A percentile compares a stretch with the other conserved stretches of the same genome.
Conservation (phyloP, 2,888 invertebrate species). For the Troides helena region DNA sequence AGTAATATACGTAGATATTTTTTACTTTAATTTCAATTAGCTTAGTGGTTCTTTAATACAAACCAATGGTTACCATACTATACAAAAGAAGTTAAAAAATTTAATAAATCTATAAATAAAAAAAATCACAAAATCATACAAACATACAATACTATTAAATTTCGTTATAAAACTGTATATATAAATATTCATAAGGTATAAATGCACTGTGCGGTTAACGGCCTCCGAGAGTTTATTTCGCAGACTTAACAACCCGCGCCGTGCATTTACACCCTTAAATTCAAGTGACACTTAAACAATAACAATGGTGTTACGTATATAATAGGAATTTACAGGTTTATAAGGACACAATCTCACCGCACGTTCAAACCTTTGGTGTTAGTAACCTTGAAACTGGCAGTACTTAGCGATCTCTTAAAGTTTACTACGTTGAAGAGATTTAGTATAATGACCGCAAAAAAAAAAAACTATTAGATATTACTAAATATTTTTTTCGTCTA, state of each 20-base stretch:
- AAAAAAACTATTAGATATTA: slow-evolving; percentile 38
- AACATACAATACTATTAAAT: slow-evolving; percentile 21
- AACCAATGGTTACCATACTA: slow-evolving; percentile 14
- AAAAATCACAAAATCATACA: slow-evolving; percentile 24
- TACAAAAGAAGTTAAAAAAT: slow-evolving; percentile 10
- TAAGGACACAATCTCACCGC: slow-evolving; percentile 51
- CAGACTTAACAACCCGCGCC: neutral
- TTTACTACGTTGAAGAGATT: slow-evolving; percentile 39
- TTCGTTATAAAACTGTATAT: slow-evolving; percentile 7
- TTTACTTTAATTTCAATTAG: neutral
- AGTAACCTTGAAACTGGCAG: slow-evolving; percentile 74
- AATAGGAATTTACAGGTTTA: slow-evolving; percentile 40
- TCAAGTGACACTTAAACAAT: slow-evolving; percentile 24
- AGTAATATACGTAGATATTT: no score
- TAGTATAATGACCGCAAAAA: slow-evolving; percentile 46
- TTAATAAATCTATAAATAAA: slow-evolving; percentile 5
- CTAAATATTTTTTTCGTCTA: neutral
- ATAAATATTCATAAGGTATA: neutral
- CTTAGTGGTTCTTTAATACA: slow-evolving; percentile 12
- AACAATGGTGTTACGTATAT: slow-evolving; percentile 30
- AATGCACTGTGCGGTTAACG: slow-evolving; percentile 3
- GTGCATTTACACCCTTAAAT: neutral
- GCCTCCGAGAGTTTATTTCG: no score
- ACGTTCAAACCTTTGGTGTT: slow-evolving; percentile 63
- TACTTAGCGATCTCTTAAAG: slow-evolving; percentile 61